phyloP scores from a whole-genome alignment of 1,140 invertebrate genomes.

The Drosophila novamexicana region DNA sequence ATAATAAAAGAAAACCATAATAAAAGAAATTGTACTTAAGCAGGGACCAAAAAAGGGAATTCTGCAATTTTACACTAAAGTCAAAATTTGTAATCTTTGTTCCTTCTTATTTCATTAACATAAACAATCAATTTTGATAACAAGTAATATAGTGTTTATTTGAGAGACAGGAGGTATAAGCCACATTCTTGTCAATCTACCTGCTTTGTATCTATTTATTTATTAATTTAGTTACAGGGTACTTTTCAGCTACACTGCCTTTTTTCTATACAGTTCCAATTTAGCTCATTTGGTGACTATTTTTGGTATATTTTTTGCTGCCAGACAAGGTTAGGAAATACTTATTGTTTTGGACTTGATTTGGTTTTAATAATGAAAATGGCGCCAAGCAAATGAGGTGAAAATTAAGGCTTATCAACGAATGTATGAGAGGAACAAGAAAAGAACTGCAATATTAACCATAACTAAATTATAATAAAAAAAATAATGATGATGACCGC shows the following conservation, averaged over 20 bases:
- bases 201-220: not conserved
- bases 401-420: conserved; percentile 7
- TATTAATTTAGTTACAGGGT: not conserved
- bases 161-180: no score
- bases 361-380: conserved; percentile 65
- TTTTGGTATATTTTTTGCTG: conserved; percentile 20
- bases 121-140: no score
- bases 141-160: no score
- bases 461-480: not conserved
- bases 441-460: not conserved
- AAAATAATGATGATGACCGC: conserved; percentile 28
- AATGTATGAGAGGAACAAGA: not conserved
- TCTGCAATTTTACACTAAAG: no score
- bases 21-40: no score
- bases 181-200: no score
- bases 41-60: no score
- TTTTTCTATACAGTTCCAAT: not conserved
- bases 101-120: no score
- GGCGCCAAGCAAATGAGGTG: conserved; percentile 20
- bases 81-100: no score
- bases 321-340: conserved; percentile 48
- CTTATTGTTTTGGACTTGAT: conserved; percentile 65
- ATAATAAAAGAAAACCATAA: no score
- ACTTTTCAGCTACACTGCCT: not conserved
- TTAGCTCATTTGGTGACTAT: conserved; percentile 7